phyloP scores from a whole-genome alignment of 2,888 invertebrate species.

The Ceramica pisi region DNA sequence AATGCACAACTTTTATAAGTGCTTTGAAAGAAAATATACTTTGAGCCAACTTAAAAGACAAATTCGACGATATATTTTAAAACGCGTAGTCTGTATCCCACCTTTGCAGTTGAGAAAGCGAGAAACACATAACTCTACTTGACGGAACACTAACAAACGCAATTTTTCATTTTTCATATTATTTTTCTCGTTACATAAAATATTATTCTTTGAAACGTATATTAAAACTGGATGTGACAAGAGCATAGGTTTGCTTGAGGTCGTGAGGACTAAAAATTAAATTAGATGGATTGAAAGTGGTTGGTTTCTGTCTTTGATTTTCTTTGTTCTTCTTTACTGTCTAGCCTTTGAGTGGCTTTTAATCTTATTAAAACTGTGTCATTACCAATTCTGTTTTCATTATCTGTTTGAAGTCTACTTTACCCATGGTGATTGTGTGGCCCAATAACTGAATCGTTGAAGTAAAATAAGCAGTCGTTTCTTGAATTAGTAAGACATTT shows the following conservation, averaged over 20 bases:
- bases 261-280: constrained; percentile 21
- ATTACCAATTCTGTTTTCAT: too few species aligned
- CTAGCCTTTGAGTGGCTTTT: not conserved
- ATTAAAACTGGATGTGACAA: constrained; percentile 22
- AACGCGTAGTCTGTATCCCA: constrained; percentile 16
- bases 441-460: too few species aligned
- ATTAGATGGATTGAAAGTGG: constrained; percentile 47
- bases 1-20: not conserved
- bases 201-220: constrained; percentile 51
- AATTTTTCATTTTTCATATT: constrained; percentile 73
- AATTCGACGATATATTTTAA: constrained; percentile 22
- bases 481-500: too few species aligned
- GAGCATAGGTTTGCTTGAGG: constrained; percentile 11
- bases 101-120: constrained; percentile 24
- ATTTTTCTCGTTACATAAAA: constrained; percentile 69
- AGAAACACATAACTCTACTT: constrained; percentile 61
- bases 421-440: too few species aligned
- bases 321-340: not conserved
- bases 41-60: not conserved
- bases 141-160: constrained; percentile 72
- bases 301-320: not conserved
- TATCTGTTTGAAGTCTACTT: too few species aligned
- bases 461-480: too few species aligned
- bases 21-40: not conserved
- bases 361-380: not conserved